Conservation (phyloP, 2,797 vertebrate genomes). For the Eospalax fontanierii region DNA sequence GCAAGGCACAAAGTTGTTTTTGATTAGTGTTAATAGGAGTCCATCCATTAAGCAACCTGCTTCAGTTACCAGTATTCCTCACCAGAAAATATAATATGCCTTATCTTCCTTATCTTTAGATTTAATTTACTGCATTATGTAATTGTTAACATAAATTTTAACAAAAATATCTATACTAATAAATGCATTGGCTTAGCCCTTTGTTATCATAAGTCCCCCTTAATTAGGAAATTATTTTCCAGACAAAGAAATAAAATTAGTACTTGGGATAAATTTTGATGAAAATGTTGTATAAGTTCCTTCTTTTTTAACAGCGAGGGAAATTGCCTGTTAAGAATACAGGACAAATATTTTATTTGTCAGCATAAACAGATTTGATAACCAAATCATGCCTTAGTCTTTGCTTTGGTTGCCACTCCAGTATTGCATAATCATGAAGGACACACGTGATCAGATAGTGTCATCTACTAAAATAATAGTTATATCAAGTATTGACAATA, state of each 20-base stretch:
- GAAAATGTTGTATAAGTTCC: background rate
- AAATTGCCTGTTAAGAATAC: background rate
- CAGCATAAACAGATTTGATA: background rate
- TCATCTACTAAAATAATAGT: background rate
- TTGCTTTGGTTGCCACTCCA: background rate
- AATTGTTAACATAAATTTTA: background rate
- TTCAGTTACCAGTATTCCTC: background rate
- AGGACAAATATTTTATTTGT: background rate
- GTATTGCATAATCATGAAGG: background rate
- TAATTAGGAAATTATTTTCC: constrained; percentile 16
- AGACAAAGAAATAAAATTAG: background rate
- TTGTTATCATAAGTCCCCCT: background rate
- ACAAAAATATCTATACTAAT: background rate
- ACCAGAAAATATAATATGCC: background rate
- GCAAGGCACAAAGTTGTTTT: background rate
- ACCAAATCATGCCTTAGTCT: background rate
- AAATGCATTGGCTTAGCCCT: background rate
- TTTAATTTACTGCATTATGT: too few species aligned
- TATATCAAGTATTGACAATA: background rate
- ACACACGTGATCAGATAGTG: background rate
- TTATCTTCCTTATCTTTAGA: background rate
- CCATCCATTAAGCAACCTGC: background rate
- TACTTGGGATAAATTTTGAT: background rate
- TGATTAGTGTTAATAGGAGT: constrained; percentile 26
- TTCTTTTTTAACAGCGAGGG: background rate